Evolutionary conservation across 2,888 invertebrate species (phyloP), one percentile per base, ranked within the genome.

Genomic region (Dryomyza anilis): DNA sequence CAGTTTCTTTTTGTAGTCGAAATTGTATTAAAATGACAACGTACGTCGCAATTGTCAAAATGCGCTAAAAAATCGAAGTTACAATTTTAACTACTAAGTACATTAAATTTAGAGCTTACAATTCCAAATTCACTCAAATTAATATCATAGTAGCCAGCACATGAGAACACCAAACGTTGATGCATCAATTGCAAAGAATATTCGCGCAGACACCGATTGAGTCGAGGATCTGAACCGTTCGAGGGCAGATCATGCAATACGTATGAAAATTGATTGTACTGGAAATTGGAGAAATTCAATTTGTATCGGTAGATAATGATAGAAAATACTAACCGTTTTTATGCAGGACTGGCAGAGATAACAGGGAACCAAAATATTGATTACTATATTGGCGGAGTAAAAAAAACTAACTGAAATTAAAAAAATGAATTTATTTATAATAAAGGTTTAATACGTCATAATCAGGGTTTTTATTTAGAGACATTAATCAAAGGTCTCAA

Each of bases 11-110:
- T 67, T 80, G 77, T n/a, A 81, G 53, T 68, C 79, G 81, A 16
- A 81, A 81, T 66, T 81, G 81, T 57, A 81, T 74, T 5, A 81
- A 56, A 58, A 81, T 79, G 8, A 76, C 71, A 25, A 73, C 71
- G 39, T 76, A 81, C 1, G 74, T 76, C 1, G 71, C 64, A 30
- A 80, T 70, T 3, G 77, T 74, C 8, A 79, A 61, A 10, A 78
- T 53, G 68, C n/a, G n/a, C n/a, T n/a, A n/a, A n/a, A n/a, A n/a
- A n/a, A n/a, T n/a, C n/a, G n/a, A n/a, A n/a, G n/a, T n/a, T n/a
- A n/a, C n/a, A n/a, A n/a, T n/a, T n/a, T n/a, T n/a, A n/a, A n/a
- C n/a, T n/a, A n/a, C n/a, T n/a, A n/a, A n/a, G n/a, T n/a, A n/a
- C n/a, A n/a, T n/a, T n/a, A n/a, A n/a, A n/a, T n/a, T n/a, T n/a